Evolutionary conservation across 1,140 invertebrate species (phyloP).

Genomic region (Lanistes nyassanus): DNA sequence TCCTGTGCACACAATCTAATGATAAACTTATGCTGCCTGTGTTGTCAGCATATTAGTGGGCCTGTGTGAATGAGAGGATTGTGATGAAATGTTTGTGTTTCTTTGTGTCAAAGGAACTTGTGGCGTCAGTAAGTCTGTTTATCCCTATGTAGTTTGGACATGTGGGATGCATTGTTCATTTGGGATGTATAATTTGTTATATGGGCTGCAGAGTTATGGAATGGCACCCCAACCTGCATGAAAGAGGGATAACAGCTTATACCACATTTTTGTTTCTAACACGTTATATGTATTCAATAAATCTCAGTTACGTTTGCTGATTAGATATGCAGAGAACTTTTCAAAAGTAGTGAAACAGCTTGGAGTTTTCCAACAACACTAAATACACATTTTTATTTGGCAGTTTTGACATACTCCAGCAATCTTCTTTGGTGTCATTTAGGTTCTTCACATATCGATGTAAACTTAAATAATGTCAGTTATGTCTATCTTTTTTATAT

Average conservation of each 20-base stretch:
- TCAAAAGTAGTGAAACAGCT: background rate
- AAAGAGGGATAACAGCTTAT: too few relatives aligned
- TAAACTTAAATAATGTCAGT: too few relatives aligned
- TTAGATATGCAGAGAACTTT: background rate
- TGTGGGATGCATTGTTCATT: too few relatives aligned
- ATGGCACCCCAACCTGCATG: background rate
- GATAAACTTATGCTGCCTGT: background rate
- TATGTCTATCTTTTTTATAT: too few relatives aligned
- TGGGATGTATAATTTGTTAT: background rate
- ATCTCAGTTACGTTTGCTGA: too few relatives aligned
- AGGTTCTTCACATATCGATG: too few relatives aligned
- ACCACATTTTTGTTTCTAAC: too few relatives aligned
- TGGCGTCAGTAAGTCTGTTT: conserved; percentile 4
- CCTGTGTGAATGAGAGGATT: background rate
- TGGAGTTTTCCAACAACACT: background rate
- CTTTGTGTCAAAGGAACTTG: conserved; percentile 3
- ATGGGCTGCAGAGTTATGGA: background rate
- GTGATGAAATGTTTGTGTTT: background rate
- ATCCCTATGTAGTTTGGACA: background rate
- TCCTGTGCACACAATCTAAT: background rate
- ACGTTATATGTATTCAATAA: too few relatives aligned
- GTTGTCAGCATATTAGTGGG: background rate
- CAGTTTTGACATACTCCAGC: too few relatives aligned
- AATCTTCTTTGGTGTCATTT: too few relatives aligned
- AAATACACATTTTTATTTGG: background rate